Evolutionary conservation across 2,797 vertebrate species (phyloP).

Genomic region (Triplophysa yarkandensis): DNA sequence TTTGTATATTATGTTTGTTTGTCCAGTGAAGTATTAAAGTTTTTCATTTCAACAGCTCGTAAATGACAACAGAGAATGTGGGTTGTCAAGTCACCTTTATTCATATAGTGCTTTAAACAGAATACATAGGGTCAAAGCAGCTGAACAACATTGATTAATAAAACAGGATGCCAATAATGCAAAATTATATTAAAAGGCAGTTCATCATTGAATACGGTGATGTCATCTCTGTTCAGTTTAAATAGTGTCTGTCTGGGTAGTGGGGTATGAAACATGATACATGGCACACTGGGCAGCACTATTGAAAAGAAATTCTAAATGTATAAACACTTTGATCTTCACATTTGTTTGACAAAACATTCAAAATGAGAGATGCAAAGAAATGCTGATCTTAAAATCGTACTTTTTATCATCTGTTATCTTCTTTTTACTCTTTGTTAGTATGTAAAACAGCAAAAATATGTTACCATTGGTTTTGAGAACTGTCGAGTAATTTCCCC

Average conservation of each 20-base stretch:
- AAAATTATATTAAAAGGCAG: no score
- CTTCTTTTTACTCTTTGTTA: neutral
- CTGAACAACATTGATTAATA: no score
- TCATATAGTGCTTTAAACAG: no score
- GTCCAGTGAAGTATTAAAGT: neutral
- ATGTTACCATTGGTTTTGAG: conserved; percentile 14
- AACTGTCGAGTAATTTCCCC: neutral
- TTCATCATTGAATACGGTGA: no score
- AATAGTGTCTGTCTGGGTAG: no score
- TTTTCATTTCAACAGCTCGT: conserved; percentile 40
- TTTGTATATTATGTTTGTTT: neutral
- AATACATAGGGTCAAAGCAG: no score
- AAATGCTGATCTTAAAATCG: no score
- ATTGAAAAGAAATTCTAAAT: conserved; percentile 19
- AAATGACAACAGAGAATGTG: conserved; percentile 36
- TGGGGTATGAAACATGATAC: conserved; percentile 40
- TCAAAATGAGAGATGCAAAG: no score
- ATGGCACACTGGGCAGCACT: conserved; percentile 18
- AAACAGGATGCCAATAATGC: no score
- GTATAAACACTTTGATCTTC: conserved; percentile 9
- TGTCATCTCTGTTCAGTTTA: no score
- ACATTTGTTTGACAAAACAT: neutral
- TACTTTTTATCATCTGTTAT: neutral
- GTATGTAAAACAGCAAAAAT: conserved; percentile 3
- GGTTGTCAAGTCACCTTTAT: no score